Base-by-base conservation (phyloP, 2,113 vertebrate species). In the Seriola rivoliana region DNA sequence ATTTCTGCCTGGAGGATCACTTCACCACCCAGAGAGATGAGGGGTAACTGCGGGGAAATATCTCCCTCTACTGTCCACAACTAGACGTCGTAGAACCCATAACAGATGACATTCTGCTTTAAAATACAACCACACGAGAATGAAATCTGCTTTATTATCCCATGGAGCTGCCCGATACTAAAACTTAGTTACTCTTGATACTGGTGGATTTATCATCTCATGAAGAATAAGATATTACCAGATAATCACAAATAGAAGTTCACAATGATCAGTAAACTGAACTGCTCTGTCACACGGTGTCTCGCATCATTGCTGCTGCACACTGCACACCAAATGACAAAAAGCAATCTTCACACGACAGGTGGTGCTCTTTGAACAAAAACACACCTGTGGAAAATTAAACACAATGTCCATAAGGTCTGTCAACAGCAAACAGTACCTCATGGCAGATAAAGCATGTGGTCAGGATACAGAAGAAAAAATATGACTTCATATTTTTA, bases 301-400 rank as follows among this genome's bases (percentile, higher is more conserved):
- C 25, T 21, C 5, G 2, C 64, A 60, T 1, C 65, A n/a, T 40
- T 4, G 23, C 58, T 2, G 0, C 23, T 48, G 2, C 60, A 71
- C 1, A 17, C 17, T 1, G 13, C 38, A 23, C 32, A 23, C 32
- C 25, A 36, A 68, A 48, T 25, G 62, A 79, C 44, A 64, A 25
- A 82, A 80, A 67, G 59, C 58, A 57, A 73, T 82, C 65, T 46
- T 78, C 12, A 10, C 57, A 11, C 1, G 4, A 70, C 77, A 84
- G 84, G 66, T 70, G 75, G 32, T 23, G 67, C 78, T 25, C 7
- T 19, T 29, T 65, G 11, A 58, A 87, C 78, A 86, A 80, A 88
- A 87, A 83, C 71, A 69, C 94, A 95, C 90, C 94, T 93, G 95
- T 79, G 88, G 82, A 93, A 95, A 93, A 59, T 78, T 86, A 90